Evolutionary conservation across 2,113 vertebrate species (phyloP), one percentile per base, ranked within the genome.

Genomic region (Chaetura pelagica): DNA sequence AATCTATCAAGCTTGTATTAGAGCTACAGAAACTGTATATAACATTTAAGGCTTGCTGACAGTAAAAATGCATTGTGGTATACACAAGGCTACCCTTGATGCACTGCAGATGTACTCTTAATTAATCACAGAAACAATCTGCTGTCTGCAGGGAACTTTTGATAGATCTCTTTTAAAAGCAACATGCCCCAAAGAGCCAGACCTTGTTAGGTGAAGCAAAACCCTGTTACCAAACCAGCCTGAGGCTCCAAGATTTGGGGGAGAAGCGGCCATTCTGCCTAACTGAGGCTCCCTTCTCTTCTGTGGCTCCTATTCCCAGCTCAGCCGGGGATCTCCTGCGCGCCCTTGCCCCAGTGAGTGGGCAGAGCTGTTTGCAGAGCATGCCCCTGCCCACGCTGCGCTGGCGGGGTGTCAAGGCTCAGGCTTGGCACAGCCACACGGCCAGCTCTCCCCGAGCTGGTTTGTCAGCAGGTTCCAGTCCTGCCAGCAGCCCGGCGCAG

Each of bases 311-410:
- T 62, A 73, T 46, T 62, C 35, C 3, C 51, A 27, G 59, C 48
- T 67, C 64, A 51, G 93, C 68, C 79, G 30, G 78, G 72, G 67
- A 12, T 72, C 87, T 89, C 85, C 49, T 18, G 3, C 16, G 78
- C 5, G 6, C 3, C 85, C 22, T 88, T 38, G 85, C 24, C 66
- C 81, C 8, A 27, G 22, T 34, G 48, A 12, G 30, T 7, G 66
- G 81, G 85, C 90, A 97, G 92, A 92, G 92, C 92, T 69, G 92
- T 62, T n/a, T 42, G 75, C 83, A 7, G 82, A 79, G 89, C 2
- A 10, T 54, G 87, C 46, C 78, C 73, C 42, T 1, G 10, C 81
- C 89, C 40, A 79, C 93, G 95, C 93, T 79, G 10, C 21, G 84
- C 90, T 95, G 95, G 95, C 92, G 0, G 38, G 69, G 35, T 68